A percentile compares a stretch with the other conserved stretches of the same genome.
phyloP scores from a whole-genome alignment of 1,140 invertebrate species.

The Choristoneura fumiferana region DNA sequence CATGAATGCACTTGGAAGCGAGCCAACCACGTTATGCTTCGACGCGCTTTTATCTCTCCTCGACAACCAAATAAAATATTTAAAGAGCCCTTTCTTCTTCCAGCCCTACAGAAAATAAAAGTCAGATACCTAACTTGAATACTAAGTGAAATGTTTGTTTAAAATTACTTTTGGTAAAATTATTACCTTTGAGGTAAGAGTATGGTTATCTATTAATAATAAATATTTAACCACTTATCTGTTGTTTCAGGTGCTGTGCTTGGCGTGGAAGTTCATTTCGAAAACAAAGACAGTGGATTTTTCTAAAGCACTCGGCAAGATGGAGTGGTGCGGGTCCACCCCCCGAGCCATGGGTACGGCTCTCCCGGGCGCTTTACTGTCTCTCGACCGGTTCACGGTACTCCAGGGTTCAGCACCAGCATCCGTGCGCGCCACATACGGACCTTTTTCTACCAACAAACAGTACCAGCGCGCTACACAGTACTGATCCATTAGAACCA shows the following conservation, averaged over 20 bases:
- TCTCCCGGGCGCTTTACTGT: slow-evolving; percentile 80
- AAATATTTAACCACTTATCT: no score
- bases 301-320: slow-evolving; percentile 89
- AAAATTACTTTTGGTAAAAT: not conserved
- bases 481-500: slow-evolving; percentile 86
- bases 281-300: slow-evolving; percentile 93
- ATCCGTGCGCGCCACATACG: slow-evolving; percentile 92
- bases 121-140: not conserved
- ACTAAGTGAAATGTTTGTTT: not conserved
- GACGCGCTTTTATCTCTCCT: slow-evolving; percentile 60
- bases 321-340: slow-evolving; percentile 75
- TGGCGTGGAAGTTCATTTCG: slow-evolving; percentile 91
- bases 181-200: no score
- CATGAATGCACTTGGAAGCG: slow-evolving; percentile 50
- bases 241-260: slow-evolving; percentile 64
- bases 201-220: no score
- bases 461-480: slow-evolving; percentile 92
- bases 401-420: slow-evolving; percentile 92
- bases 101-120: not conserved
- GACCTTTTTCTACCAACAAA: slow-evolving; percentile 95
- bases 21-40: slow-evolving; percentile 47
- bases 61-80: slow-evolving; percentile 52
- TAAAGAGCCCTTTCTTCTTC: slow-evolving; percentile 42
- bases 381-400: slow-evolving; percentile 91
- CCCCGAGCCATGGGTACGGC: slow-evolving; percentile 70